Conservation (phyloP, 2,888 invertebrate species). For the Tethea ocularis region DNA sequence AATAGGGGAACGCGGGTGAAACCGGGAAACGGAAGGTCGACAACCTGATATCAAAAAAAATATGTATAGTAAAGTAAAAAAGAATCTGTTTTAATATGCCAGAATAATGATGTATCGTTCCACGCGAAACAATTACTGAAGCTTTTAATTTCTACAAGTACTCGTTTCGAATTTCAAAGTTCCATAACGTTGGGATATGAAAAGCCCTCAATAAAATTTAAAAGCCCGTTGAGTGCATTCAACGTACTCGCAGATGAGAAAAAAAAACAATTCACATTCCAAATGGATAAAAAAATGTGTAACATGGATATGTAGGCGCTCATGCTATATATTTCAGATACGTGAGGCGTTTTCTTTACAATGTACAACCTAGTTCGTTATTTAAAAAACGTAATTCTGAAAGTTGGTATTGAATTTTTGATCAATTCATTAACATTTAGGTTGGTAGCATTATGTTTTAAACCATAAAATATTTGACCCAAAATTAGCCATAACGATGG, state of each 20-base stretch:
- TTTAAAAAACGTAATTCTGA: no score
- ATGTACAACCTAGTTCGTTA: no score
- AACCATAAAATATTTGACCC: no score
- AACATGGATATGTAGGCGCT: not conserved
- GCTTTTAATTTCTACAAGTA: not conserved
- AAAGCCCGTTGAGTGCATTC: constrained; percentile 5
- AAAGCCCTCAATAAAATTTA: constrained; percentile 1
- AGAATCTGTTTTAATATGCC: no score
- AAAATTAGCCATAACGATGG: no score
- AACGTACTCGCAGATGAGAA: constrained; percentile 5
- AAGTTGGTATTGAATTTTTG: no score
- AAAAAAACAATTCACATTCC: not conserved
- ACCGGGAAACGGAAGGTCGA: no score
- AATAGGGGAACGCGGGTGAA: no score
- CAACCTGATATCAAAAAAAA: no score
- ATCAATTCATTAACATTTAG: no score
- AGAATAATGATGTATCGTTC: not conserved
- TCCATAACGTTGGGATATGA: not conserved
- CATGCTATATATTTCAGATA: not conserved
- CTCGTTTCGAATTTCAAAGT: not conserved
- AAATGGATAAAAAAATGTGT: not conserved
- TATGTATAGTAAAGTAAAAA: no score
- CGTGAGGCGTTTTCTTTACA: not conserved
- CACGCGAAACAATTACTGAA: not conserved
- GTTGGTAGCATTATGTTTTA: no score